A percentile compares a stretch with the other conserved stretches of the same genome.
Conservation (phyloP, 2,888 invertebrate genomes). For the Campoplex nolae region DNA sequence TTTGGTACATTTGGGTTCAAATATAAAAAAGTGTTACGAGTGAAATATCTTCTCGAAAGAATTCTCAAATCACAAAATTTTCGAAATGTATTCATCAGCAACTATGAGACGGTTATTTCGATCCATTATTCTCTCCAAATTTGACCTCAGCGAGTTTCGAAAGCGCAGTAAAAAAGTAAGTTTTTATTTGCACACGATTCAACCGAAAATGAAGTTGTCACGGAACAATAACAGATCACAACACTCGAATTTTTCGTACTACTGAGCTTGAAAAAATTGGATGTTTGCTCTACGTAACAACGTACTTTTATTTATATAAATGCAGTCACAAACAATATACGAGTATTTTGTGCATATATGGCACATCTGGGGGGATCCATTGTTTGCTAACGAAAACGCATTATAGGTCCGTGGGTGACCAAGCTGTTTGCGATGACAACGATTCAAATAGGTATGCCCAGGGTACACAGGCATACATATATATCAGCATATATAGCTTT, state of each 20-base stretch:
- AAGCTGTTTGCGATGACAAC: slow-evolving; percentile 70
- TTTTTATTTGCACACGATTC: background rate
- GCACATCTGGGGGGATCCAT: slow-evolving; percentile 32
- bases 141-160: background rate
- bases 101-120: background rate
- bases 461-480: slow-evolving; percentile 60
- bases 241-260: background rate
- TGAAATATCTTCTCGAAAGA: background rate
- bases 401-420: slow-evolving; percentile 65
- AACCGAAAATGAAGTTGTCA: background rate
- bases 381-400: slow-evolving; percentile 66
- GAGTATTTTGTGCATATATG: slow-evolving; percentile 39
- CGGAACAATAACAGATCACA: background rate
- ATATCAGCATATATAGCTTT: slow-evolving; percentile 21
- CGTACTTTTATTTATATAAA: background rate
- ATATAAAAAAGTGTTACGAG: background rate
- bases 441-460: slow-evolving; percentile 69
- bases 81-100: background rate
- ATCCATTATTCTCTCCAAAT: background rate
- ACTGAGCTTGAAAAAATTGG: no score
- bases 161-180: no score
- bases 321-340: background rate
- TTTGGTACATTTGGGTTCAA: background rate
- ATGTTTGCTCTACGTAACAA: background rate
- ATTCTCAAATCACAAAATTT: background rate